Evolutionary conservation across 2,113 vertebrate genomes (phyloP).

Genomic region (Glaucomys volans): DNA sequence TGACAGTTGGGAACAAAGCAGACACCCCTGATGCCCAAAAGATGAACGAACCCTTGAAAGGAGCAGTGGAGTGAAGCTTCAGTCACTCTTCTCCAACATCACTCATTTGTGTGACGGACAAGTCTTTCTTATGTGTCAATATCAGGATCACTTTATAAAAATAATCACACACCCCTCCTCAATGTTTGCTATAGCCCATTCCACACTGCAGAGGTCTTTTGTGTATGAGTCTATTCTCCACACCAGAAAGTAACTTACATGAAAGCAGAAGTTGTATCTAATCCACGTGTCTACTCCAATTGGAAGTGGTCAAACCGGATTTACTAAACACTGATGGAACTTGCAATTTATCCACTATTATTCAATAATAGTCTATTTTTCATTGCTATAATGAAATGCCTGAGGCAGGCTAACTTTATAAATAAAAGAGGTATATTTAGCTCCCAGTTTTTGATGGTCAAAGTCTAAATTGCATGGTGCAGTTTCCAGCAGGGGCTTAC

Average conservation of each 20-base stretch:
- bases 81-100: background rate
- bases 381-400: background rate
- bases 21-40: too few relatives aligned
- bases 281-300: background rate
- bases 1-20: too few relatives aligned
- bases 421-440: background rate
- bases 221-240: background rate
- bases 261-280: background rate
- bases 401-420: background rate
- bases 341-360: background rate
- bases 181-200: background rate
- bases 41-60: background rate
- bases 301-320: background rate
- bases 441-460: background rate
- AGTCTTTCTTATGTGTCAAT: background rate
- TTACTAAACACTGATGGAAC: background rate
- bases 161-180: background rate
- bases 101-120: accelerated
- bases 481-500: background rate
- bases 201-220: background rate
- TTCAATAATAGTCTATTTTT: background rate
- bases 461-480: background rate
- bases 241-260: background rate
- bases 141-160: background rate
- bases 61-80: too few relatives aligned